Evolutionary conservation across 1,140 invertebrate genomes (phyloP).

Genomic region (Papilio polyxenes): DNA sequence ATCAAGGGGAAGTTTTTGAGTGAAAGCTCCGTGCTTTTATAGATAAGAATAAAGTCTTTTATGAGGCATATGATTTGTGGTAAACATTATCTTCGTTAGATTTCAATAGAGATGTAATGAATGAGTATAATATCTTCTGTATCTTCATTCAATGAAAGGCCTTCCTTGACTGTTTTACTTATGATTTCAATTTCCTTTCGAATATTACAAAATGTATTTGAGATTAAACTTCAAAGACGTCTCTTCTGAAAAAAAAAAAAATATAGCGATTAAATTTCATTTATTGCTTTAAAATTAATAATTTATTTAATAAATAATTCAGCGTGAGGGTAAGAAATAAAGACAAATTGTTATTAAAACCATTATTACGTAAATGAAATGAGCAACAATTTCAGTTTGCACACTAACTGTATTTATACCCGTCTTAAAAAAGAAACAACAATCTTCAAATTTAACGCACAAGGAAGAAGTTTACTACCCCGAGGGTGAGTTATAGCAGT

Average conservation of each 20-base stretch:
- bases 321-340: background rate
- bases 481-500: conserved; percentile 10
- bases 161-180: too few species aligned
- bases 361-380: background rate
- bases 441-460: background rate
- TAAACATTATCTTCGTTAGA: background rate
- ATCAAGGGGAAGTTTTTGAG: background rate
- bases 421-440: background rate
- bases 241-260: background rate
- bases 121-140: background rate
- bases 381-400: background rate
- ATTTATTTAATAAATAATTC: background rate
- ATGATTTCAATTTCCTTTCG: background rate
- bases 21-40: background rate
- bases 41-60: background rate
- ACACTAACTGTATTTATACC: background rate
- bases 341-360: background rate
- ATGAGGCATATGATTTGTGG: background rate
- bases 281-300: background rate
- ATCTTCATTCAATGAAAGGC: background rate
- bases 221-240: background rate
- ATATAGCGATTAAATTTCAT: background rate
- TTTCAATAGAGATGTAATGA: background rate
- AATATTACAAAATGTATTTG: background rate
- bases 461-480: background rate